These are phyloP conservation scores for Caranx ignobilis DNA, from an alignment of 2,113 vertebrate species.

Conservation along the genomic window DNA sequence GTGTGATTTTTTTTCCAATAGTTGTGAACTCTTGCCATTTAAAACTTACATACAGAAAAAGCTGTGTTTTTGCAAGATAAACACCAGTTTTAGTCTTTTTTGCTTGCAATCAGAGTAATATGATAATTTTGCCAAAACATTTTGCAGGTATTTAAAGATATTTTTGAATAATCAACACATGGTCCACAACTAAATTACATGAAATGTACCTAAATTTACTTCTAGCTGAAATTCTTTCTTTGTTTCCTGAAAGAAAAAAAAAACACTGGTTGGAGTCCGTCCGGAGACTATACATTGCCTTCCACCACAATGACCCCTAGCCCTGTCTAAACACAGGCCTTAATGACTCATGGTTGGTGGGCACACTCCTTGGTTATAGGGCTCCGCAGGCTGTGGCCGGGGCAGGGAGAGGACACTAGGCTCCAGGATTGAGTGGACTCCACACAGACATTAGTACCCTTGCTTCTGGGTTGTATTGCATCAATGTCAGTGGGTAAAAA, in stretches of 20 bases:
- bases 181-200: slow-evolving; percentile 34
- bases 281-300: slow-evolving; percentile 59
- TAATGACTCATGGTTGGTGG: slow-evolving; percentile 77
- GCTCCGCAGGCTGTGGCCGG: slow-evolving; percentile 67
- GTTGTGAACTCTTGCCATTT: slow-evolving; percentile 69
- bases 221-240: slow-evolving; percentile 36
- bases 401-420: slow-evolving; percentile 66
- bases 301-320: slow-evolving; percentile 66
- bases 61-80: slow-evolving; percentile 60
- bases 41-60: slow-evolving; percentile 63
- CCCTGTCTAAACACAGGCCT: slow-evolving; percentile 70
- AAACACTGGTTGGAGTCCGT: slow-evolving; percentile 26
- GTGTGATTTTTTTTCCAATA: slow-evolving; percentile 66
- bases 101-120: slow-evolving; percentile 41
- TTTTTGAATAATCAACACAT: slow-evolving; percentile 57
- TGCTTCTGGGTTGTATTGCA: slow-evolving; percentile 82
- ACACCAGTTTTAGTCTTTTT: slow-evolving; percentile 61
- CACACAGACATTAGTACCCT: slow-evolving; percentile 81
- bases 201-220: slow-evolving; percentile 43
- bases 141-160: slow-evolving; percentile 54
- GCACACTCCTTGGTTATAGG: slow-evolving; percentile 64
- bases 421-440: slow-evolving; percentile 77
- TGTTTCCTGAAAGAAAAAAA: slow-evolving; percentile 34
- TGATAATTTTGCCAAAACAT: slow-evolving; percentile 67
- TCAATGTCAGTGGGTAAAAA: slow-evolving; percentile 86